A percentile compares a stretch with the other conserved stretches of the same genome.
Conservation (phyloP, 2,113 vertebrate species). For the Alligator mississippiensis region DNA sequence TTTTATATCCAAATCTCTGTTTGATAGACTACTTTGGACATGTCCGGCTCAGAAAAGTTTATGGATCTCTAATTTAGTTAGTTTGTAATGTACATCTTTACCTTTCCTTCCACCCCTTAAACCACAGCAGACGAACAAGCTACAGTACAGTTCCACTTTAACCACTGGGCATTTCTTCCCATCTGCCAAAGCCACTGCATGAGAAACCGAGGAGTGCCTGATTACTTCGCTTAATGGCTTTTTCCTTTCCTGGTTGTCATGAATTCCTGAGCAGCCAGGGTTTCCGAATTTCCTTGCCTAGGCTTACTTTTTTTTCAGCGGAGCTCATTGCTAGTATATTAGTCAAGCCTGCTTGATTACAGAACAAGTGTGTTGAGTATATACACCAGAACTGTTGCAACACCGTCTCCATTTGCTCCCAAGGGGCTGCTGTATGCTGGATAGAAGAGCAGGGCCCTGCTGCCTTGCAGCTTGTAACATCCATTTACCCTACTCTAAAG, state of each 20-base stretch:
- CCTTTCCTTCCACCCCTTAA: too few relatives aligned
- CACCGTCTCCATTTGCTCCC: not conserved
- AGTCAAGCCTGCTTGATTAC: too few relatives aligned
- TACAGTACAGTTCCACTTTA: not conserved
- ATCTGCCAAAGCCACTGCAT: not conserved
- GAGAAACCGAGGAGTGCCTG: too few relatives aligned
- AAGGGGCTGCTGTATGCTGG: not conserved
- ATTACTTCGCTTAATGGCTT: not conserved
- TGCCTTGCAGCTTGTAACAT: not conserved
- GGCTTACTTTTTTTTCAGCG: not conserved
- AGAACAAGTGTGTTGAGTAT: not conserved
- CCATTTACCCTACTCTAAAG: not conserved
- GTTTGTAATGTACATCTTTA: too few relatives aligned
- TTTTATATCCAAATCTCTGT: too few relatives aligned
- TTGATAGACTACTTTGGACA: too few relatives aligned
- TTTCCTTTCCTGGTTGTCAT: not conserved
- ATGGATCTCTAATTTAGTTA: too few relatives aligned
- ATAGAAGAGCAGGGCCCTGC: not conserved
- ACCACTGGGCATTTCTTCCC: not conserved
- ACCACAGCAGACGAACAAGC: too few relatives aligned
- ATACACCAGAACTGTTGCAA: not conserved
- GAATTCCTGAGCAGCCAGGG: not conserved
- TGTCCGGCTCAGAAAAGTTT: too few relatives aligned
- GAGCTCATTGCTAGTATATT: not conserved
- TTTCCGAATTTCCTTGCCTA: not conserved